Conservation (phyloP, 2,113 vertebrate species). For the Diglossa brunneiventris region DNA sequence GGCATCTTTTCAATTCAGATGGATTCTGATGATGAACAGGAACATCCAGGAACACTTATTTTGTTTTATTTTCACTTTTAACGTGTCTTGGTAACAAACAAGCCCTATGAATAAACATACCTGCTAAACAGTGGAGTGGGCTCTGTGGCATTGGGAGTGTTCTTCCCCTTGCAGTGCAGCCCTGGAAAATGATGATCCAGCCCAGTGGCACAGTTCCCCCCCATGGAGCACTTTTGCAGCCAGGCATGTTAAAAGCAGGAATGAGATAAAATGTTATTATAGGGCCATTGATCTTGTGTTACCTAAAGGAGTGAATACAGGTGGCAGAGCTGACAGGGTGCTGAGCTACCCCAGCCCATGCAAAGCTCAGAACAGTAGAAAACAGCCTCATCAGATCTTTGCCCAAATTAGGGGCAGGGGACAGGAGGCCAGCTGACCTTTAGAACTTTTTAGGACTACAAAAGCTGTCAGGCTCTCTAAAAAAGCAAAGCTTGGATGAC, state of each 20-base stretch:
- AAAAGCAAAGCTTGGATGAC: not conserved
- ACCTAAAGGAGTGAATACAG: not conserved
- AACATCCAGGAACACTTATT: not conserved
- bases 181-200: not conserved
- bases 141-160: not conserved
- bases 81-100: not conserved
- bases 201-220: not conserved
- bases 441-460: not conserved
- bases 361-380: not conserved
- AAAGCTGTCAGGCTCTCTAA: not conserved
- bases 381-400: not conserved
- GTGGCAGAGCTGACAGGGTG: slow-evolving; percentile 15
- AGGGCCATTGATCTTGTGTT: slow-evolving; percentile 37
- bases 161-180: not conserved
- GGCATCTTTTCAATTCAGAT: slow-evolving; percentile 10
- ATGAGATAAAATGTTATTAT: slow-evolving; percentile 54
- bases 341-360: not conserved
- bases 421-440: not conserved
- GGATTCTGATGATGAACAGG: not conserved
- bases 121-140: not conserved
- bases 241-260: not conserved
- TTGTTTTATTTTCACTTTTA: slow-evolving; percentile 56
- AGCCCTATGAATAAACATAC: slow-evolving; percentile 12
- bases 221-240: slow-evolving; percentile 1
- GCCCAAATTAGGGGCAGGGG: not conserved